Conservation (phyloP, 2,888 invertebrate species). For the Zaprionus obscuricornis region DNA sequence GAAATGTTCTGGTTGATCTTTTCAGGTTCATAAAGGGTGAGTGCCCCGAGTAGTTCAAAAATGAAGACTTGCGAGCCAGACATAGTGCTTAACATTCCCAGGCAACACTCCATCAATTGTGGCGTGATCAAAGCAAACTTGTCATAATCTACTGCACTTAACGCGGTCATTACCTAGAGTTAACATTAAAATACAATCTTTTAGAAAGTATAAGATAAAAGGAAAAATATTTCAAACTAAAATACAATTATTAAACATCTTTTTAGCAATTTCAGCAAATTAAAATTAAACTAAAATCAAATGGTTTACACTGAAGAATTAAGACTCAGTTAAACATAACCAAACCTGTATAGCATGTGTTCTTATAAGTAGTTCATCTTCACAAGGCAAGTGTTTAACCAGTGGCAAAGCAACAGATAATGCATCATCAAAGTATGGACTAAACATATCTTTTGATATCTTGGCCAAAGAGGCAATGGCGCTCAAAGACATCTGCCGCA, state of each 20-base stretch:
- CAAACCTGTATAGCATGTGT: slow-evolving; percentile 27
- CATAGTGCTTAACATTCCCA: slow-evolving; percentile 5
- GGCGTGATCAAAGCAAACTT: slow-evolving; percentile 12
- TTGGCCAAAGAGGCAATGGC: slow-evolving; percentile 11
- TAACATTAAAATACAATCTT: neutral
- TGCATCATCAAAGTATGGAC: slow-evolving; percentile 4
- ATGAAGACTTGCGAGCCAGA: slow-evolving; percentile 6
- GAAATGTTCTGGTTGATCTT: slow-evolving; percentile 1
- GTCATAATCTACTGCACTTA: neutral
- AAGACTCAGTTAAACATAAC: too few species aligned
- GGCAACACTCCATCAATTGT: slow-evolving; percentile 1
- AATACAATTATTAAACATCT: neutral
- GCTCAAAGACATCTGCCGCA: slow-evolving; percentile 15
- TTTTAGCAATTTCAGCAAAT: too few species aligned
- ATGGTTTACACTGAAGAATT: neutral
- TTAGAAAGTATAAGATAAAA: neutral
- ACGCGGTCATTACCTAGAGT: slow-evolving; percentile 3
- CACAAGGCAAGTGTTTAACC: neutral
- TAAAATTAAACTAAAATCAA: neutral
- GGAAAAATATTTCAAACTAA: neutral
- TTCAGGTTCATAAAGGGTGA: slow-evolving; percentile 14
- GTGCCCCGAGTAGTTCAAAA: slow-evolving; percentile 17
- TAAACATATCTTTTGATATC: neutral
- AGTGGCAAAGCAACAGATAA: neutral
- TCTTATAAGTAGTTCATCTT: slow-evolving; percentile 9